Percentiles rank a stretch among this genome's conserved stretches.
phyloP scores from a whole-genome alignment of 2,113 vertebrate genomes.

The Bujurquina vittata region DNA sequence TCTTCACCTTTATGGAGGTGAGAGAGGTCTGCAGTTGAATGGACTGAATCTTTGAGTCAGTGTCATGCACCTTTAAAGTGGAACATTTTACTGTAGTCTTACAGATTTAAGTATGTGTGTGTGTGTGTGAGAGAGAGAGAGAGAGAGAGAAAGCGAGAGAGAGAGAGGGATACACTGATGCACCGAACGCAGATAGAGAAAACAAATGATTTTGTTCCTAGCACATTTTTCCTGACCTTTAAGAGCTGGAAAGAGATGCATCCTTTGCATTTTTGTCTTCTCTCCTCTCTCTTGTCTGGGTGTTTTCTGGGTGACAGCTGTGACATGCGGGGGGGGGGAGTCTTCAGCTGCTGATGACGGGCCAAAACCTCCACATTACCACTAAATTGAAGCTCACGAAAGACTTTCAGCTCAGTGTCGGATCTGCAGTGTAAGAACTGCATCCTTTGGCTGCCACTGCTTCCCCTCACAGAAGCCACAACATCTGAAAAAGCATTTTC shows the following conservation, averaged over 20 bases:
- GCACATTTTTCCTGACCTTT: constrained; percentile 33
- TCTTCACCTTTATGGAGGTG: background rate
- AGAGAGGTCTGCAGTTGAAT: background rate
- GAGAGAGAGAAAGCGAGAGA: background rate
- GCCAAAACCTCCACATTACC: constrained; percentile 53
- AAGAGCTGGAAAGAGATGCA: background rate
- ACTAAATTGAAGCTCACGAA: constrained; percentile 40
- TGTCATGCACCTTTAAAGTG: background rate
- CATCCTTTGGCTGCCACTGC: constrained; percentile 9
- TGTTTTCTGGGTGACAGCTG: constrained; percentile 64
- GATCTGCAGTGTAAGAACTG: constrained; percentile 31
- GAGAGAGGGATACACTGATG: background rate
- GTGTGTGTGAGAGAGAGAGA: background rate
- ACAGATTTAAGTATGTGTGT: background rate
- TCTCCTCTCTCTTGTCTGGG: background rate
- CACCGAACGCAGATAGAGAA: background rate
- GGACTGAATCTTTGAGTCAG: background rate
- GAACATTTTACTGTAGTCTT: background rate
- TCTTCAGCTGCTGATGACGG: constrained; percentile 54
- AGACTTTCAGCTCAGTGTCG: constrained; percentile 62
- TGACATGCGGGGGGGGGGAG: constrained; percentile 57
- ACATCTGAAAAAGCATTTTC: background rate
- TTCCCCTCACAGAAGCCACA: background rate
- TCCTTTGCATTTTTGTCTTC: background rate
- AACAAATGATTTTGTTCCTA: constrained; percentile 14